These are phyloP conservation scores for Proterorhinus semilunaris DNA, from an alignment of 2,113 vertebrate species.

Conservation along the genomic window DNA sequence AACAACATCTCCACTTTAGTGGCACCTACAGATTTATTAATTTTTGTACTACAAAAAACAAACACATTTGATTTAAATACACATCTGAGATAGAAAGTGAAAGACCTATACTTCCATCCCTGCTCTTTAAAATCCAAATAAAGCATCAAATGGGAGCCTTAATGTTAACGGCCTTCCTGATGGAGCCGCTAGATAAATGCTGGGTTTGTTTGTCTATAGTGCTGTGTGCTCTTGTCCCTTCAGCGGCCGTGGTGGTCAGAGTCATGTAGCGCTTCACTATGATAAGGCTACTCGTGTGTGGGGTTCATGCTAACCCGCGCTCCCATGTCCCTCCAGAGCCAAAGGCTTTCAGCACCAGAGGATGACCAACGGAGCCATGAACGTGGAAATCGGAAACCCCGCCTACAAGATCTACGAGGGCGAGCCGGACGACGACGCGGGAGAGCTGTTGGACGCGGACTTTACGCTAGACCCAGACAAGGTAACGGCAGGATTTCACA, in stretches of 20 bases:
- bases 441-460: constrained; percentile 91
- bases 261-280: constrained; percentile 46
- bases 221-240: constrained; percentile 57
- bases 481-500: constrained; percentile 64
- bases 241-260: constrained; percentile 52
- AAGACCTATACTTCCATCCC: too few relatives aligned
- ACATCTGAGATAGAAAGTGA: too few relatives aligned
- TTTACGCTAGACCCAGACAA: constrained; percentile 95
- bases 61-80: too few relatives aligned
- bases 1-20: too few relatives aligned
- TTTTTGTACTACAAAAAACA: too few relatives aligned
- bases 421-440: constrained; percentile 89
- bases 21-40: too few relatives aligned
- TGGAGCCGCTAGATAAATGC: constrained; percentile 32
- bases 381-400: constrained; percentile 96
- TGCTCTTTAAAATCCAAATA: neutral
- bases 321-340: constrained; percentile 72
- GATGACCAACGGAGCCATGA: constrained; percentile 97
- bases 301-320: neutral
- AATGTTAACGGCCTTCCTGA: neutral
- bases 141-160: too few relatives aligned
- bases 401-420: constrained; percentile 98
- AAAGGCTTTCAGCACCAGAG: constrained; percentile 98
- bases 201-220: constrained; percentile 53
- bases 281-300: constrained; percentile 40